Evolutionary conservation across 2,797 vertebrate species (phyloP).

Genomic region (Pangasius djambal): DNA sequence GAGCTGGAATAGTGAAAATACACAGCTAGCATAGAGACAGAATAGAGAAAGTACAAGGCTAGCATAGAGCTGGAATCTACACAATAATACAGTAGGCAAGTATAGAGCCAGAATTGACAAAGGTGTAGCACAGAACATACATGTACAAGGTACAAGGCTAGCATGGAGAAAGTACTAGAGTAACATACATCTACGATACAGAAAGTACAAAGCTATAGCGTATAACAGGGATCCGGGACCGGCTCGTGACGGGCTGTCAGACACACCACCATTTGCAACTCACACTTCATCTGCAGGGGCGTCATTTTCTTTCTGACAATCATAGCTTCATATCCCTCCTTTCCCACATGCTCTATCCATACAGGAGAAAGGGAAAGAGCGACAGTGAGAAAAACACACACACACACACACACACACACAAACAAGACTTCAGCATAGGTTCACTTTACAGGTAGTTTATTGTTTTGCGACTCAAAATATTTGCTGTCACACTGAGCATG

Average conservation of each 20-base stretch:
- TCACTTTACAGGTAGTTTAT: not conserved
- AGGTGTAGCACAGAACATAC: not conserved
- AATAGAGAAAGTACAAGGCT: not conserved
- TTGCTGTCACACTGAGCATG: not conserved
- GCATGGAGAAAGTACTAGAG: not conserved
- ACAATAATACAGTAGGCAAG: not conserved
- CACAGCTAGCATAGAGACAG: not conserved
- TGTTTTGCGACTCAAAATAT: not conserved
- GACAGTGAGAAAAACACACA: not conserved
- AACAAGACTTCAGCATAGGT: not conserved
- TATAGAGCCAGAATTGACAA: not conserved
- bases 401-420: not conserved
- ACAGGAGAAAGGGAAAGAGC: not conserved
- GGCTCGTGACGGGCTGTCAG: not conserved
- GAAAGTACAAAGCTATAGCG: not conserved
- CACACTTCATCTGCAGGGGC: not conserved
- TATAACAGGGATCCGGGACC: not conserved
- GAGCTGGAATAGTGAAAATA: not conserved
- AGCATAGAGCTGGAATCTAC: not conserved
- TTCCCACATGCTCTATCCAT: not conserved
- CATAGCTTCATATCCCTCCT: not conserved
- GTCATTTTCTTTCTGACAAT: slow-evolving; percentile 12
- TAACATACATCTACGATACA: not conserved
- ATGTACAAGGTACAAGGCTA: not conserved
- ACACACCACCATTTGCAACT: not conserved